phyloP scores from a whole-genome alignment of 2,888 invertebrate species.

The Gymnocheta viridis region DNA sequence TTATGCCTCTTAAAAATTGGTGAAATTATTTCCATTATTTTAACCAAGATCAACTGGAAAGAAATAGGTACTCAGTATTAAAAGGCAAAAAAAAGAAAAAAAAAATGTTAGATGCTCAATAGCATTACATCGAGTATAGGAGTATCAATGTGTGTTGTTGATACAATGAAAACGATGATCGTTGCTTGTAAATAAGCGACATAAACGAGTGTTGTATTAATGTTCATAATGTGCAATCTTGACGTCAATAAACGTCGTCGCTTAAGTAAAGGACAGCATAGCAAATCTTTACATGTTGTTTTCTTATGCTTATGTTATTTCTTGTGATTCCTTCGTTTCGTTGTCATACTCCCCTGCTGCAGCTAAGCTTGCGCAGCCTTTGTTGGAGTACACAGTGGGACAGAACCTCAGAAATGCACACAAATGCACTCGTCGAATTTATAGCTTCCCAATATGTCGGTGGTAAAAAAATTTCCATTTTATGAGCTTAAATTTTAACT shows the following conservation, averaged over 20 bases:
- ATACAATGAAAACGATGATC: conserved; percentile 65
- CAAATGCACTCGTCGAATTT: too few species aligned
- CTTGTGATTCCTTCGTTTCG: neutral
- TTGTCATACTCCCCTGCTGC: neutral
- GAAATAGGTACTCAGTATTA: conserved; percentile 14
- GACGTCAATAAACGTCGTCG: conserved; percentile 81
- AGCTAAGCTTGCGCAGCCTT: neutral
- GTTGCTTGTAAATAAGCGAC: conserved; percentile 80
- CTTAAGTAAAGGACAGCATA: conserved; percentile 68
- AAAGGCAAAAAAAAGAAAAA: neutral
- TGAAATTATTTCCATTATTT: conserved; percentile 68
- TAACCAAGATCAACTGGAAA: conserved; percentile 32
- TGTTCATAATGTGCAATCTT: conserved; percentile 81
- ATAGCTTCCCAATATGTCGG: too few species aligned
- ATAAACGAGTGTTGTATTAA: conserved; percentile 81
- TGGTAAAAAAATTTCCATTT: too few species aligned
- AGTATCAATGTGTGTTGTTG: conserved; percentile 17
- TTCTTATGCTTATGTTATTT: conserved; percentile 46
- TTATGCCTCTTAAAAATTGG: conserved; percentile 67
- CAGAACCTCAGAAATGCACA: neutral
- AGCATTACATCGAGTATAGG: neutral
- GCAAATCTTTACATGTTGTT: conserved; percentile 66
- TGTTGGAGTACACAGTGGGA: neutral
- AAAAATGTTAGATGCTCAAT: conserved; percentile 22
- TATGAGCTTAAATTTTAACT: too few species aligned